Evolutionary conservation across 1,140 invertebrate species (phyloP).

Genomic region (Melitaea cinxia): DNA sequence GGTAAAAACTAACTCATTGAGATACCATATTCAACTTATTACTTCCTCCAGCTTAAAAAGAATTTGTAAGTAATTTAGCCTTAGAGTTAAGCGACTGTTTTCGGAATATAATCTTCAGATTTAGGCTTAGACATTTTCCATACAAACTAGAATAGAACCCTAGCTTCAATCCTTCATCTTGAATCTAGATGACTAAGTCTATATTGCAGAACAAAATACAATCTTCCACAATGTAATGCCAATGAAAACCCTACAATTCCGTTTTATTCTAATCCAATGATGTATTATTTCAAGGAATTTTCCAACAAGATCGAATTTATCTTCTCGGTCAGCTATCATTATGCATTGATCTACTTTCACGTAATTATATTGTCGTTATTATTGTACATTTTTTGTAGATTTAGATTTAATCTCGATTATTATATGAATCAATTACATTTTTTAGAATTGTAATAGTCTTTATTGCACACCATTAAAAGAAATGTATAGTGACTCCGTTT

Average conservation of each 20-base stretch:
- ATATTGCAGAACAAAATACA: background rate
- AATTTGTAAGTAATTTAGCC: too few species aligned
- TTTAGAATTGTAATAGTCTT: too few species aligned
- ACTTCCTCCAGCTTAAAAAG: too few species aligned
- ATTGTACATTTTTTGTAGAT: conserved; percentile 24
- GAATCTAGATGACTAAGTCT: background rate
- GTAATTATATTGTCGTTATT: conserved; percentile 28
- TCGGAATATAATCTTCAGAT: too few species aligned
- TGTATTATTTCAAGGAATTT: conserved; percentile 7
- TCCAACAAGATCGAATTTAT: conserved; percentile 8
- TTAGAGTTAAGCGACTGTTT: too few species aligned
- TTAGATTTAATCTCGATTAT: conserved; percentile 17
- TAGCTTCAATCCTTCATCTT: background rate
- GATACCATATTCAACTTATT: too few species aligned
- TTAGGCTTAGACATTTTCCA: too few species aligned
- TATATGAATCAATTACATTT: conserved; percentile 14
- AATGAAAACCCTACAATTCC: conserved; percentile 4
- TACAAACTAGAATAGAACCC: too few species aligned
- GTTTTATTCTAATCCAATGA: background rate
- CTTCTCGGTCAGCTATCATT: conserved; percentile 4
- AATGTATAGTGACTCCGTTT: too few species aligned
- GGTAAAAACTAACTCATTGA: too few species aligned
- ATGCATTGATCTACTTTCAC: conserved; percentile 18
- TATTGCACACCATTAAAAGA: too few species aligned
- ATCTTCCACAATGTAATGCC: background rate